Evolutionary conservation across 1,140 invertebrate genomes (phyloP).

Genomic region (Lordiphosa mommai): DNA sequence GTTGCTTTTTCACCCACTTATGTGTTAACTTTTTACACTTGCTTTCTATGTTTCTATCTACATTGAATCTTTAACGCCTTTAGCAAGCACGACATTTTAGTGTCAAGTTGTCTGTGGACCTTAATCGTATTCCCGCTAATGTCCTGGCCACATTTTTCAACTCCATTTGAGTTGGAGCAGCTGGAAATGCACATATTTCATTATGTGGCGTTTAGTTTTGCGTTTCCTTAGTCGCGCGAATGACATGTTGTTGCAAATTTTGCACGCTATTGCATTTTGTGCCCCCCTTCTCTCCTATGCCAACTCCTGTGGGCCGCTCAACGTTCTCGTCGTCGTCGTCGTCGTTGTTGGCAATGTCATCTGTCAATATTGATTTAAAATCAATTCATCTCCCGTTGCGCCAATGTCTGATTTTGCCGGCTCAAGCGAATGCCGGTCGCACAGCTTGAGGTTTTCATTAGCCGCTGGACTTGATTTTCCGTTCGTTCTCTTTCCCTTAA

Average conservation of each 20-base stretch:
- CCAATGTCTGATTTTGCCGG: conserved; percentile 48
- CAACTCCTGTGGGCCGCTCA: not conserved
- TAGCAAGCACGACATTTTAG: no score
- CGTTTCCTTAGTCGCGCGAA: conserved; percentile 5
- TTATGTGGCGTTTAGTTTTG: conserved; percentile 27
- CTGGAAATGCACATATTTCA: conserved; percentile 39
- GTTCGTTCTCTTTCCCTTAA: not conserved
- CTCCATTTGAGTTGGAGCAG: conserved; percentile 1
- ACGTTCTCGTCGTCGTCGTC: not conserved
- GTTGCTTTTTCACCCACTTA: no score
- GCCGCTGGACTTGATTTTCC: conserved; percentile 18
- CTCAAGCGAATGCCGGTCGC: conserved; percentile 16
- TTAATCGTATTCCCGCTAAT: no score
- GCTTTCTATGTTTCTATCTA: no score
- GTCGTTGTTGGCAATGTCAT: conserved; percentile 48
- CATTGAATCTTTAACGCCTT: no score
- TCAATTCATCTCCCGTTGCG: conserved; percentile 72
- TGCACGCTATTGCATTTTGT: conserved; percentile 14
- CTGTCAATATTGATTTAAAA: conserved; percentile 77
- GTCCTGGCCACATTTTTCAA: not conserved
- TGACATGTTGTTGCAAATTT: conserved; percentile 41
- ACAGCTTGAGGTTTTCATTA: conserved; percentile 71
- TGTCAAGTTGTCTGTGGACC: no score
- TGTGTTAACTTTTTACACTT: no score
- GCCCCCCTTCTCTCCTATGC: not conserved